phyloP scores from a whole-genome alignment of 2,888 invertebrate genomes.

The Arctia plantaginis region DNA sequence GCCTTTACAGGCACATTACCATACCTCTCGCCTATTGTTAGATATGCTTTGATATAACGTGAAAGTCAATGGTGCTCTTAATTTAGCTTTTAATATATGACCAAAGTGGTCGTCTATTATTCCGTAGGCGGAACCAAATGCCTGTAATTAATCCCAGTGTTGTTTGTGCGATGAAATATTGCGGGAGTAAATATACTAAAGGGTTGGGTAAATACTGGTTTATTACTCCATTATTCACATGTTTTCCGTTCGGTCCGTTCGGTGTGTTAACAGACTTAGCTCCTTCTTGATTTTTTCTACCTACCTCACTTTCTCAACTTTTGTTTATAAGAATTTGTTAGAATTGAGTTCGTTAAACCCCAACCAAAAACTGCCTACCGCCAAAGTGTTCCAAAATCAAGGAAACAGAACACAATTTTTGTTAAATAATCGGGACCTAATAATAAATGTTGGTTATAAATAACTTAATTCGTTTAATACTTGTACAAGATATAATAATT shows the following conservation, averaged over 20 bases:
- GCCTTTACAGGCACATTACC: conserved; percentile 31
- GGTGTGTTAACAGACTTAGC: background rate
- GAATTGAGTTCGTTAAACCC: too few species aligned
- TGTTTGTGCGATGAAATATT: background rate
- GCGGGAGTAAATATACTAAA: background rate
- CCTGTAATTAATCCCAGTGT: conserved; percentile 13
- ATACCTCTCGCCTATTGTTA: conserved; percentile 30
- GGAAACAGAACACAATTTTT: too few species aligned
- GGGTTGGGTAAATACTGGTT: background rate
- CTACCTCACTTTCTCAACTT: background rate
- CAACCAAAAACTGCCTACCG: too few species aligned
- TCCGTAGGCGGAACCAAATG: conserved; percentile 4
- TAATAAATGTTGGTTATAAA: too few species aligned
- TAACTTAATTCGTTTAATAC: too few species aligned
- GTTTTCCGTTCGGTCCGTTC: background rate
- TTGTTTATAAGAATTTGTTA: background rate
- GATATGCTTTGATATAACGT: conserved; percentile 13
- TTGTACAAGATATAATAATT: too few species aligned
- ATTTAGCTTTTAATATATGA: conserved; percentile 25
- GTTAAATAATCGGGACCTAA: too few species aligned
- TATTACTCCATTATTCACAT: background rate
- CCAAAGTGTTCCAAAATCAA: too few species aligned
- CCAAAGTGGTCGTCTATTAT: background rate
- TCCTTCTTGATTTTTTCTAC: too few species aligned
- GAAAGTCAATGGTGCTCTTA: conserved; percentile 28